Percentiles rank a stretch among this genome's conserved stretches.
These are phyloP conservation scores for Chymomyza caudatula DNA, from an alignment of 2,888 invertebrate genomes.

Conservation along the genomic window DNA sequence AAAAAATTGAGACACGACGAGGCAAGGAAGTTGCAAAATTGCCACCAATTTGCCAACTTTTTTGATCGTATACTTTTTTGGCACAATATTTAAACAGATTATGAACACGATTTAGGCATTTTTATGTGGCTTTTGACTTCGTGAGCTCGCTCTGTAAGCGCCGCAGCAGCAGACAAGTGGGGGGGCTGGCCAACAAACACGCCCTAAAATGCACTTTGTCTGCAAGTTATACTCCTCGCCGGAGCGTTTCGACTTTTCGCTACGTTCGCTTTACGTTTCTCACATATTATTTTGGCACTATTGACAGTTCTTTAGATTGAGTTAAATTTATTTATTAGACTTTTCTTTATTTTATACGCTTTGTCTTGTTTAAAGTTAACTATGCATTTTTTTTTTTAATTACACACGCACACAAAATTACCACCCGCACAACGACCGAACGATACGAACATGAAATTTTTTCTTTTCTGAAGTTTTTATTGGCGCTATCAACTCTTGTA, in stretches of 20 bases:
- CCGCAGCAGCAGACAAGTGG: conserved; percentile 18
- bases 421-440: conserved; percentile 44
- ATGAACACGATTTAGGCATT: conserved; percentile 16
- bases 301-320: conserved; percentile 8
- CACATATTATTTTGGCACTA: conserved; percentile 36
- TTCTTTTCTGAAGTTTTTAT: background rate
- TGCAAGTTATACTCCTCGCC: conserved; percentile 33
- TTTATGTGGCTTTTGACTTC: conserved; percentile 26
- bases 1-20: conserved; percentile 44
- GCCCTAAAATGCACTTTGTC: conserved; percentile 74
- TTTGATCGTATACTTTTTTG: conserved; percentile 8
- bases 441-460: conserved; percentile 16
- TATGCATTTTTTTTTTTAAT: conserved; percentile 57
- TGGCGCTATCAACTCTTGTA: background rate
- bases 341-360: background rate
- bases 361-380: conserved; percentile 48
- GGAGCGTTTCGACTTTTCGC: conserved; percentile 28
- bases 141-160: conserved; percentile 6
- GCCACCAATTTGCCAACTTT: conserved; percentile 24
- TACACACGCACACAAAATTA: conserved; percentile 46
- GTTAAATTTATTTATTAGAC: background rate
- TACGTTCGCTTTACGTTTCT: conserved; percentile 37
- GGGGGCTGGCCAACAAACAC: conserved; percentile 61
- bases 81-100: background rate
- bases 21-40: conserved; percentile 59